These are phyloP conservation scores for Phrynocephalus guinanensis DNA, from an alignment of 2,797 vertebrate genomes.

Conservation along the genomic window DNA sequence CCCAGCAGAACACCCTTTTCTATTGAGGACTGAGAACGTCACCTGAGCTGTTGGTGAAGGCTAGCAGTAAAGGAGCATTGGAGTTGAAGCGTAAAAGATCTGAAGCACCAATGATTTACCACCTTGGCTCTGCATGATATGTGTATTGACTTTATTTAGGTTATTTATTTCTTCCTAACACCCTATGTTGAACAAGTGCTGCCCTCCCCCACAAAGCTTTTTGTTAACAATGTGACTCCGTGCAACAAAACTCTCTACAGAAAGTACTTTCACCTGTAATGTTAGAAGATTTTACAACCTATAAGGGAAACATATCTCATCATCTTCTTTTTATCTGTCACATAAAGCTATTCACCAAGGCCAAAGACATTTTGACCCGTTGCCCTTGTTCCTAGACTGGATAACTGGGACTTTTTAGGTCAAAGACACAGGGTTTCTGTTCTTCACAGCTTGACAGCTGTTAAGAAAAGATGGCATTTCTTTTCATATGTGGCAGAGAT, in stretches of 20 bases:
- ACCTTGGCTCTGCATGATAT: background rate
- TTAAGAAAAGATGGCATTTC: slow-evolving; percentile 44
- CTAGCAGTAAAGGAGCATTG: background rate
- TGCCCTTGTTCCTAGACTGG: slow-evolving; percentile 45
- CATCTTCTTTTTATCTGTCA: slow-evolving; percentile 61
- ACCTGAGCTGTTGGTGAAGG: too few species aligned
- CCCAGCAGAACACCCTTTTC: background rate
- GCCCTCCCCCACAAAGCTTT: background rate
- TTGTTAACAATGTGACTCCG: slow-evolving; percentile 55
- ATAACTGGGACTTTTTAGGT: slow-evolving; percentile 59
- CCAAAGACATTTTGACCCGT: slow-evolving; percentile 62
- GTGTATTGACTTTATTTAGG: background rate
- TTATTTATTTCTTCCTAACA: slow-evolving; percentile 5
- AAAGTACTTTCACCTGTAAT: slow-evolving; percentile 53
- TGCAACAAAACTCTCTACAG: slow-evolving; percentile 55
- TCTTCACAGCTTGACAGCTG: slow-evolving; percentile 49
- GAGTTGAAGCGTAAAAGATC: background rate
- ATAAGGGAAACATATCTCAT: slow-evolving; percentile 59
- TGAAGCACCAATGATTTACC: background rate
- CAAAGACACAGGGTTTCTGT: slow-evolving; percentile 48
- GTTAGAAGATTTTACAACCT: slow-evolving; percentile 46
- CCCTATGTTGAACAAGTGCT: slow-evolving; percentile 9
- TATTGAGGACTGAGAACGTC: background rate
- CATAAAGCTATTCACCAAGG: slow-evolving; percentile 48
- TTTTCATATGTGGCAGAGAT: slow-evolving; percentile 54